These are phyloP conservation scores for Bradypodion pumilum DNA, from an alignment of 2,797 vertebrate species.

Conservation along the genomic window DNA sequence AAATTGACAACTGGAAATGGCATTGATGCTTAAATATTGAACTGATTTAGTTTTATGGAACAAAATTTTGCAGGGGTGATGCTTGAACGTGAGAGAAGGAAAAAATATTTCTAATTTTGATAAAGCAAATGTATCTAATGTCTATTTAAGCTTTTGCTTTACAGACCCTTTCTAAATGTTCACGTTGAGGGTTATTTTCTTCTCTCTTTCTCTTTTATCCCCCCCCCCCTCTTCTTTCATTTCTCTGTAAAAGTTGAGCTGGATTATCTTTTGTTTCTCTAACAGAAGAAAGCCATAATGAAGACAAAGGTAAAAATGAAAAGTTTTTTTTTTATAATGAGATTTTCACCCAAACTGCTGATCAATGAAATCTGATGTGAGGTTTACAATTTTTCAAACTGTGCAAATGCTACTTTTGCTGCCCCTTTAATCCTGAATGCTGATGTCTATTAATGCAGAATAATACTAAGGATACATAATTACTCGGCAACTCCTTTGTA, in stretches of 20 bases:
- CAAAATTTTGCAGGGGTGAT: background rate
- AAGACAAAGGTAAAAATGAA: background rate
- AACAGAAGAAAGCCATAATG: background rate
- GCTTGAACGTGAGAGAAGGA: background rate
- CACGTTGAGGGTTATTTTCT: background rate
- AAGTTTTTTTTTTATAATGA: conserved; percentile 6
- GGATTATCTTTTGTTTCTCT: background rate
- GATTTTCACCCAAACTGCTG: background rate
- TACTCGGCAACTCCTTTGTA: background rate
- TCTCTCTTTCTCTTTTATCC: background rate
- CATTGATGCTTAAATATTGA: background rate
- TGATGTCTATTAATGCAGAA: background rate
- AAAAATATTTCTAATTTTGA: background rate
- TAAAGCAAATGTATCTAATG: background rate
- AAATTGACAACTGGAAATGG: too few relatives aligned
- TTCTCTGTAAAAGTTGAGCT: background rate
- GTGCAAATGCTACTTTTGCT: background rate
- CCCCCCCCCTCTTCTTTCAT: background rate
- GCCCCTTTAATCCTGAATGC: conserved; percentile 2
- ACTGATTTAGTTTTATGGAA: background rate
- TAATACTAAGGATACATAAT: background rate
- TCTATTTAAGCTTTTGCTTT: background rate
- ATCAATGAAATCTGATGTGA: conserved; percentile 11
- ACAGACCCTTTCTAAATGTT: background rate
- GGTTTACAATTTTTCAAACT: background rate